These are phyloP conservation scores for Poecilia velifera DNA, from an alignment of 2,797 vertebrate genomes.

Conservation along the genomic window DNA sequence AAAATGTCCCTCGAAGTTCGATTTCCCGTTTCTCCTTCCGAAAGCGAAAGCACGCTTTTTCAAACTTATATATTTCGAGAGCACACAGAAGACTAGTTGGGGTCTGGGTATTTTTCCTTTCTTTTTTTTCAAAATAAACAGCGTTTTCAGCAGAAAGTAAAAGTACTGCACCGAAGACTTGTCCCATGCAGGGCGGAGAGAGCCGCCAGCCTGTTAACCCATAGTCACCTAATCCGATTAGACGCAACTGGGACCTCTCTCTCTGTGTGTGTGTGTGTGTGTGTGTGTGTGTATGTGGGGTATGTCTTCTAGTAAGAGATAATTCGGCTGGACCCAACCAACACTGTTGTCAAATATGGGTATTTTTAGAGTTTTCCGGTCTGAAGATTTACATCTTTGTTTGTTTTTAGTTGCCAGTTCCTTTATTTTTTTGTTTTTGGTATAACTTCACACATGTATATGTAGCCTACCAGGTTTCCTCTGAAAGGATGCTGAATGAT, in stretches of 20 bases:
- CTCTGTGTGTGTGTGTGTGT: background rate
- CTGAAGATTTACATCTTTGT: background rate
- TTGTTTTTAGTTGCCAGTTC: background rate
- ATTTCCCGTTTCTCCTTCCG: background rate
- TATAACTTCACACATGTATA: background rate
- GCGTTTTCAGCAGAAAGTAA: constrained; percentile 24
- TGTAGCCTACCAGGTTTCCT: background rate
- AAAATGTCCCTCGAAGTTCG: constrained; percentile 24
- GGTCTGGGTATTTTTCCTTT: background rate
- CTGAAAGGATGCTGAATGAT: background rate
- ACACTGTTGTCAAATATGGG: background rate
- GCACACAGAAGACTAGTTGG: background rate
- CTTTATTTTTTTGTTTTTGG: background rate
- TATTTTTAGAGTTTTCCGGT: background rate
- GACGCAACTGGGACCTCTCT: constrained; percentile 47
- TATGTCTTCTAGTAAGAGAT: constrained; percentile 30
- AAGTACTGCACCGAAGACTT: constrained; percentile 24
- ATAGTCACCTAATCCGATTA: constrained; percentile 86
- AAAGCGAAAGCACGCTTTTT: constrained; percentile 34
- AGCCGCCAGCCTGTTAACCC: constrained; percentile 65
- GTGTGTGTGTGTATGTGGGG: background rate
- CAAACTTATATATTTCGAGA: background rate
- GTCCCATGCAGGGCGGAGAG: constrained; percentile 54
- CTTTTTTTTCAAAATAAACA: background rate
- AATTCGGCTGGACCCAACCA: constrained; percentile 4